A percentile compares a stretch with the other conserved stretches of the same genome.
These are phyloP conservation scores for Coreius guichenoti DNA, from an alignment of 2,797 vertebrate genomes.

Conservation along the genomic window DNA sequence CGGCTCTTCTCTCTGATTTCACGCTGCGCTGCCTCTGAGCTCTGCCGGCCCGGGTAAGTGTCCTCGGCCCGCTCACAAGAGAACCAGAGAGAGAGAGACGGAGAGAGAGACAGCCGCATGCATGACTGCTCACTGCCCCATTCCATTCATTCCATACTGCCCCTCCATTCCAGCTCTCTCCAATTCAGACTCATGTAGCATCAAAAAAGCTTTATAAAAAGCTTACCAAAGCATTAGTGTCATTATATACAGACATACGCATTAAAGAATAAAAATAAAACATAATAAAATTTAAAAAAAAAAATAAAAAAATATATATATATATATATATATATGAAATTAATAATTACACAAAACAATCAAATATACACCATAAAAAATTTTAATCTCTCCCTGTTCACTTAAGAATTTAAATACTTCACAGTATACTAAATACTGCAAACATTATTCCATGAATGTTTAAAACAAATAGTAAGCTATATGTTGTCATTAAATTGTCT, in stretches of 20 bases:
- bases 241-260: neutral
- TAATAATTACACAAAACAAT: neutral
- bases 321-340: neutral
- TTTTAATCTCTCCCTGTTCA: neutral
- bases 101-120: conserved; percentile 63
- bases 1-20: conserved; percentile 82
- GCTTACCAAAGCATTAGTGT: neutral
- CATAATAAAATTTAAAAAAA: neutral
- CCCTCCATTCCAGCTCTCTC: conserved; percentile 38
- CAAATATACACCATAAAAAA: neutral
- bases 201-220: conserved; percentile 13
- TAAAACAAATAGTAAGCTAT: neutral
- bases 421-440: neutral
- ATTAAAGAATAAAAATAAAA: neutral
- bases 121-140: conserved; percentile 81
- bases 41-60: conserved; percentile 74
- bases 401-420: neutral
- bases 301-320: neutral
- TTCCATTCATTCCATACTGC: conserved; percentile 81
- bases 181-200: conserved; percentile 31
- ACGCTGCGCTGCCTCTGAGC: conserved; percentile 80
- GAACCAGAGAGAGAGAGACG: conserved; percentile 52
- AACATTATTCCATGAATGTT: neutral
- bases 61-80: conserved; percentile 64
- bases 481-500: neutral